Percentiles rank a stretch among this genome's conserved stretches.
Evolutionary conservation across 2,888 invertebrate species (phyloP).

Genomic region (Plebejus melissa): DNA sequence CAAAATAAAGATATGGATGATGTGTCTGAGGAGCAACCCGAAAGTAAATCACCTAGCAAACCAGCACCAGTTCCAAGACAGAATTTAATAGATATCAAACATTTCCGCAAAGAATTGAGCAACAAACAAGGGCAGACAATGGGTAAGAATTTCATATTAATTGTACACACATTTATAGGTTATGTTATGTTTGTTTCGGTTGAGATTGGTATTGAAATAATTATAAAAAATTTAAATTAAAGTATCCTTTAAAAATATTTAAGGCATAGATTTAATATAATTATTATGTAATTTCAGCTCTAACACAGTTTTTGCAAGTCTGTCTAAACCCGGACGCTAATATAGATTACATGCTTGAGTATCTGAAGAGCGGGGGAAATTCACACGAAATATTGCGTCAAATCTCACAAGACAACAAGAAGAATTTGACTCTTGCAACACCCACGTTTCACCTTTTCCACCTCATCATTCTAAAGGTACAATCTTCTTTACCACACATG

Average conservation of each 20-base stretch:
- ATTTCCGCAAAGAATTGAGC: conserved; percentile 78
- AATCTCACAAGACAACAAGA: conserved; percentile 80
- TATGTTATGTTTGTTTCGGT: background rate
- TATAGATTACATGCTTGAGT: conserved; percentile 79
- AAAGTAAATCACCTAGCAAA: conserved; percentile 42
- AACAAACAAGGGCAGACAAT: conserved; percentile 74
- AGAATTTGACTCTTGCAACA: conserved; percentile 77
- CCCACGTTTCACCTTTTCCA: conserved; percentile 83
- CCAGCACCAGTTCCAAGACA: conserved; percentile 45
- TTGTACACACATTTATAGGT: background rate
- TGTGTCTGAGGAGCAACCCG: conserved; percentile 48
- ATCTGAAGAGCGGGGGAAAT: conserved; percentile 84
- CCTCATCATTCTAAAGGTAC: conserved; percentile 82
- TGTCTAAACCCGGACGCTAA: conserved; percentile 70
- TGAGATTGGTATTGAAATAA: background rate
- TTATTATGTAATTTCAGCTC: conserved; percentile 55
- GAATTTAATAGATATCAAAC: conserved; percentile 75
- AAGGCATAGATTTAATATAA: background rate
- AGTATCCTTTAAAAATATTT: background rate
- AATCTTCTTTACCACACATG: conserved; percentile 79
- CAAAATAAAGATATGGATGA: conserved; percentile 39
- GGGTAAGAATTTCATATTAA: conserved; percentile 56
- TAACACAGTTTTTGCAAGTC: conserved; percentile 81
- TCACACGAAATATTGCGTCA: conserved; percentile 84
- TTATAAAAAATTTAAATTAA: background rate